A percentile compares a stretch with the other conserved stretches of the same genome.
phyloP scores from a whole-genome alignment of 2,113 vertebrate genomes.

The Siphamia tubifer region DNA sequence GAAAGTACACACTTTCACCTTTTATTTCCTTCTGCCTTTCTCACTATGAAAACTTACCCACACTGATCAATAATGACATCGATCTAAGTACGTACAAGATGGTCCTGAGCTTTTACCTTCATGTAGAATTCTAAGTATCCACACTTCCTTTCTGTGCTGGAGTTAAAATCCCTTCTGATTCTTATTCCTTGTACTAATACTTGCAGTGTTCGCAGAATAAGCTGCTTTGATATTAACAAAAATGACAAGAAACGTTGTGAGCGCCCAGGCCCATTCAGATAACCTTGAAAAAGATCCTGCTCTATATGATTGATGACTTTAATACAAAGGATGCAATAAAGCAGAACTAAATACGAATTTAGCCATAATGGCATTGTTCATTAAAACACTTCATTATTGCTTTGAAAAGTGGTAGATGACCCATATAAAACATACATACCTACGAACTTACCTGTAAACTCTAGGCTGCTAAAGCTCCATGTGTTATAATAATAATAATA shows the following conservation, averaged over 20 bases:
- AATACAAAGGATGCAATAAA: conserved; percentile 70
- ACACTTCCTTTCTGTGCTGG: too few relatives aligned
- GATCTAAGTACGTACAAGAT: neutral
- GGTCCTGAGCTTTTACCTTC: neutral
- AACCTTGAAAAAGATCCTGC: conserved; percentile 25
- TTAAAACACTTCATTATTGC: conserved; percentile 55
- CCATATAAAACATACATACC: conserved; percentile 14
- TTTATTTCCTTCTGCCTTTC: neutral
- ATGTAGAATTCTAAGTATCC: neutral
- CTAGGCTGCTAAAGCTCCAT: too few relatives aligned
- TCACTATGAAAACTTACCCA: neutral
- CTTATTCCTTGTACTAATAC: too few relatives aligned
- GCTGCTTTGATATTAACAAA: neutral
- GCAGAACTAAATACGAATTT: conserved; percentile 74
- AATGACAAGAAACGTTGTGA: conserved; percentile 18
- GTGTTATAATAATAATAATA: too few relatives aligned
- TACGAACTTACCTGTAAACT: neutral
- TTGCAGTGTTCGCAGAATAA: neutral
- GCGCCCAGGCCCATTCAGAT: neutral
- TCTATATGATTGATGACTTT: conserved; percentile 71
- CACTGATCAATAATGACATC: neutral
- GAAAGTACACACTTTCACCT: neutral
- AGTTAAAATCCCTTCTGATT: too few relatives aligned
- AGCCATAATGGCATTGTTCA: conserved; percentile 35
- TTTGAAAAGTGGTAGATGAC: conserved; percentile 23